Evolutionary conservation across 1,140 invertebrate species (phyloP).

Genomic region (Goniozus legneri): DNA sequence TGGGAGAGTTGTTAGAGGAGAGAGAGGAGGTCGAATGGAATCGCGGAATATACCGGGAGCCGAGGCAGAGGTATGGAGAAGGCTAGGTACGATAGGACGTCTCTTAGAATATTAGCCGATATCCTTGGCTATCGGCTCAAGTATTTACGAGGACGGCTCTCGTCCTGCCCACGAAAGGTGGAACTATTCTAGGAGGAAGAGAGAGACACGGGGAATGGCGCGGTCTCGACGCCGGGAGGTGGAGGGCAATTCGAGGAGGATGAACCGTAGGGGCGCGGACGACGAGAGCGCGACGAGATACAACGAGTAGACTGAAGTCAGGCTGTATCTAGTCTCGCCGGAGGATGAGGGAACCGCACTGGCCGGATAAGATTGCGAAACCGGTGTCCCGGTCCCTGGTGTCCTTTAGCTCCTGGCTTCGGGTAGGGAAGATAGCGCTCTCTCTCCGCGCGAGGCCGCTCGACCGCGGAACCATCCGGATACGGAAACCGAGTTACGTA

Average conservation of each 20-base stretch:
- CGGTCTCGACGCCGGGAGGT: slow-evolving; percentile 8
- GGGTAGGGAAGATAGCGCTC: slow-evolving; percentile 23
- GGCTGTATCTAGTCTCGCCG: no score
- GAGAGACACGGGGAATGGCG: slow-evolving; percentile 8
- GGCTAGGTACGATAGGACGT: slow-evolving; percentile 15
- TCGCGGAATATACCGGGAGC: no score
- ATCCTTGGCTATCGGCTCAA: slow-evolving; percentile 36
- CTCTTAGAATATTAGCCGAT: slow-evolving; percentile 40
- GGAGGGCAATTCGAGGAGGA: no score
- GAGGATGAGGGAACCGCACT: slow-evolving; percentile 15
- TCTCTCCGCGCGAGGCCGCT: slow-evolving; percentile 5
- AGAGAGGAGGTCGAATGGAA: no score
- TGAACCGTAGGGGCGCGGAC: background rate
- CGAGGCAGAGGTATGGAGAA: slow-evolving; percentile 9
- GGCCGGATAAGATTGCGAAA: slow-evolving; percentile 42
- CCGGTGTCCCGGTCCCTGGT: slow-evolving; percentile 38
- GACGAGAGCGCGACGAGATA: no score
- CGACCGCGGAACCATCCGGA: slow-evolving; percentile 35
- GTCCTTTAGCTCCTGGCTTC: slow-evolving; percentile 38
- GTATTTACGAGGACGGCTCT: slow-evolving; percentile 34
- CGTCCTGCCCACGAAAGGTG: slow-evolving; percentile 1
- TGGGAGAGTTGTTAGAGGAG: slow-evolving; percentile 3
- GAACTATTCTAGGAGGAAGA: background rate
- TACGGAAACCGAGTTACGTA: slow-evolving; percentile 30
- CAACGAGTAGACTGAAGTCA: slow-evolving; percentile 6